These are phyloP conservation scores for Hypena proboscidalis DNA, from an alignment of 2,888 invertebrate genomes.

Conservation along the genomic window DNA sequence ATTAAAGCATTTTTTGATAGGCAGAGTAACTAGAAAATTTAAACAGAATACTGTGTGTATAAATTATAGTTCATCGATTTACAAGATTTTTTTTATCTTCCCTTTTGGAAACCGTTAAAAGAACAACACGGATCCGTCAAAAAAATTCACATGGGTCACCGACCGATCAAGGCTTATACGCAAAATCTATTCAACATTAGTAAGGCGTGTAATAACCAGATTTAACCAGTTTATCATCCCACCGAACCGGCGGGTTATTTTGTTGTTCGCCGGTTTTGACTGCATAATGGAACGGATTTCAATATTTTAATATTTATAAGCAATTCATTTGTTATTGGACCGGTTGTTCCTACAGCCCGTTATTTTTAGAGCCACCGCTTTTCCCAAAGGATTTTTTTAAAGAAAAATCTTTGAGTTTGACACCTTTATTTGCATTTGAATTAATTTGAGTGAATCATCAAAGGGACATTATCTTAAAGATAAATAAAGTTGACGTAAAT, in stretches of 20 bases:
- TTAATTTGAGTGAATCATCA: slow-evolving; percentile 31
- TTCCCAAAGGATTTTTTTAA: slow-evolving; percentile 20
- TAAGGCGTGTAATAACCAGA: slow-evolving; percentile 48
- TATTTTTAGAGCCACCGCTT: slow-evolving; percentile 32
- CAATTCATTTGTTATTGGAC: slow-evolving; percentile 63
- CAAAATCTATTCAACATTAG: slow-evolving; percentile 31
- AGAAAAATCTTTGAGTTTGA: slow-evolving; percentile 33
- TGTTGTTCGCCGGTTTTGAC: slow-evolving; percentile 67
- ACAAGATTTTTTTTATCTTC: too few species aligned
- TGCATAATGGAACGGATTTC: slow-evolving; percentile 71
- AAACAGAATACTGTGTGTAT: too few species aligned
- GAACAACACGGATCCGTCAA: too few species aligned
- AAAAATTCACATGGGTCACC: not conserved
- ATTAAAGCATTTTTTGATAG: too few species aligned
- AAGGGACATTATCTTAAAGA: slow-evolving; percentile 23
- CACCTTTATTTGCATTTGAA: slow-evolving; percentile 37
- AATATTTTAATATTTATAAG: slow-evolving; percentile 78
- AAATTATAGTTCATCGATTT: too few species aligned
- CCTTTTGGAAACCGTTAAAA: too few species aligned
- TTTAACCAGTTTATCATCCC: slow-evolving; percentile 66
- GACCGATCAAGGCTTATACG: slow-evolving; percentile 21
- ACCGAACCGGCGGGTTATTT: slow-evolving; percentile 60
- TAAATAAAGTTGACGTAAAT: slow-evolving; percentile 17
- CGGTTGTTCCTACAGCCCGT: slow-evolving; percentile 32
- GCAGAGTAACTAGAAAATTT: too few species aligned